Base-by-base conservation (phyloP, 1,140 invertebrate species). In the Cherax destructor region DNA sequence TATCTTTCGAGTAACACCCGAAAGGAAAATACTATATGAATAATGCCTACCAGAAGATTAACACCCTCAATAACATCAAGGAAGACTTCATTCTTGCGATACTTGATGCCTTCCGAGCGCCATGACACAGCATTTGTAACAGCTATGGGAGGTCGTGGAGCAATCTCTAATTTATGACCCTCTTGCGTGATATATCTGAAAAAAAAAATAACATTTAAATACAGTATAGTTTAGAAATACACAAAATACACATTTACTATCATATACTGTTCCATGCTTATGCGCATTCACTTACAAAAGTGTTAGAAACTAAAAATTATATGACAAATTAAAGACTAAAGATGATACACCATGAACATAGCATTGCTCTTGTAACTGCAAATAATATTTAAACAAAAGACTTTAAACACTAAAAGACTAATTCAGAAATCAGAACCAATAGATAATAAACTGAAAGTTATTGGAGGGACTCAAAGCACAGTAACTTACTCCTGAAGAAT, bases 51-150 rank as follows among this genome's bases (percentile, higher is more conserved):
- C 94, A 99, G 94, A 83, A 99, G 95, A 95, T 99, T 99, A 1
- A 99, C 98, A 13, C 98, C 99, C 95, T 99, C 99, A 93, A 99
- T 99, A 3, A 99, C 99, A 96, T 99, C 99, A 0, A 99, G 96
- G 94, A 99, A 99, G 1, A 99, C 99, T 96, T 99, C 99, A 95
- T 99, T 99, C 95, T 99, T 99, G 78, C 99, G 96, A 95, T 99
- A 99, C 94, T 99, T 99, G 80, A 99, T 99, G 3, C 99, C 99
- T 94, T 99, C 99, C 0, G 99, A 99, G 80, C 99, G 95, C 99
- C 99, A 99, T 0, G 99, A 99, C 0, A 99, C 99, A 10, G 99
- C 99, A 95, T 99, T 99, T 3, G 99, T 99, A 0, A 99, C 99
- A n/a, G 99, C 99, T 96, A 99, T 98, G 0, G 99, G 99, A 86